Conservation (phyloP, 1,140 invertebrate genomes). For the Ostrea denselamellosa region DNA sequence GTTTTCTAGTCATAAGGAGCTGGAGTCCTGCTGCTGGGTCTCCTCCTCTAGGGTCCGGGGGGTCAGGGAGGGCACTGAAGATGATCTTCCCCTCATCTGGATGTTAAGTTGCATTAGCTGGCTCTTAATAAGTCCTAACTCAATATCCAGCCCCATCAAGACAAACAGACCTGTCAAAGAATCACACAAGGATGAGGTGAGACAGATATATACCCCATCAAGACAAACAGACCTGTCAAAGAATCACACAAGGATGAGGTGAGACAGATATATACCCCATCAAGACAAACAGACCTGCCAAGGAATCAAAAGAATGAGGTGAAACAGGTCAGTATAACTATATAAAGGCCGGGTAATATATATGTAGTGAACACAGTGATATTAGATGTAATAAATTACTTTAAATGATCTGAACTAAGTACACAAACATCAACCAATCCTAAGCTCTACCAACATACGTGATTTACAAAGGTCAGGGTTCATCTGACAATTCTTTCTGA, state of each 20-base stretch:
- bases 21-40: not conserved
- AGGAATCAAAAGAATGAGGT: not conserved
- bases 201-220: slow-evolving; percentile 78
- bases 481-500: too few species aligned
- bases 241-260: not conserved
- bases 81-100: slow-evolving; percentile 75
- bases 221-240: slow-evolving; percentile 82
- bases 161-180: slow-evolving; percentile 82
- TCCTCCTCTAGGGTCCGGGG: not conserved
- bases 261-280: slow-evolving; percentile 74
- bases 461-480: too few species aligned
- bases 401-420: too few species aligned
- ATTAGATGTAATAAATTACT: too few species aligned
- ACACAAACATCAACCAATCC: too few species aligned
- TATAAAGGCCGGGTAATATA: too few species aligned
- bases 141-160: slow-evolving; percentile 83
- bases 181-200: not conserved
- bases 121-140: slow-evolving; percentile 84
- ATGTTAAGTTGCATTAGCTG: slow-evolving; percentile 85
- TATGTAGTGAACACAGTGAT: too few species aligned
- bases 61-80: slow-evolving; percentile 10
- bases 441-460: too few species aligned
- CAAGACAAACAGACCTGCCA: slow-evolving; percentile 83
- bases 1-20: slow-evolving; percentile 45
- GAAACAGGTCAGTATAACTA: not conserved